phyloP scores from a whole-genome alignment of 2,113 vertebrate species.

The Corythoichthys intestinalis region DNA sequence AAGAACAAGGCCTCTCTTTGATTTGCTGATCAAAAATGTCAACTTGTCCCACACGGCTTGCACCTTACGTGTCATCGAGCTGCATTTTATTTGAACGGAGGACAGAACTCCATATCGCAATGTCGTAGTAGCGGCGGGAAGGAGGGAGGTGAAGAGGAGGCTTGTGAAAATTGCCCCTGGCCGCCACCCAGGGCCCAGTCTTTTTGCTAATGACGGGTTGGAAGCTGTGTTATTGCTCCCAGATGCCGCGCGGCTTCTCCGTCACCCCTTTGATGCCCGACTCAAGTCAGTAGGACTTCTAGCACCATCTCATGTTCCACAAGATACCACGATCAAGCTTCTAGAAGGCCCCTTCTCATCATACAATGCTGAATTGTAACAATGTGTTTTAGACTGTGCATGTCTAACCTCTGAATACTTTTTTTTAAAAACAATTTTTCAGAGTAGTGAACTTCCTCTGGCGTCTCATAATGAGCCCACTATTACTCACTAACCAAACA shows the following conservation, averaged over 20 bases:
- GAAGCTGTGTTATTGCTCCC: constrained; percentile 77
- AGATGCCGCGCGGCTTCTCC: constrained; percentile 74
- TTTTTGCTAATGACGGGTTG: constrained; percentile 79
- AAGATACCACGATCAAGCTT: constrained; percentile 43
- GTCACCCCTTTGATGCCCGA: constrained; percentile 70
- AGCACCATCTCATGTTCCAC: constrained; percentile 55
- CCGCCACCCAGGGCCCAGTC: constrained; percentile 75
- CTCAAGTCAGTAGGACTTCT: constrained; percentile 73
- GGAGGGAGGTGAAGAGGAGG: constrained; percentile 58
- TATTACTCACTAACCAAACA: constrained; percentile 73
- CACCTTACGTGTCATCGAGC: background rate
- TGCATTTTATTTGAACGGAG: constrained; percentile 24
- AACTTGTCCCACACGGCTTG: background rate
- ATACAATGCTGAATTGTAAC: constrained; percentile 45
- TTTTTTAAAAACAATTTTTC: background rate
- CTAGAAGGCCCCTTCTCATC: constrained; percentile 42
- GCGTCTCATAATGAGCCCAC: constrained; percentile 59
- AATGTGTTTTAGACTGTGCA: constrained; percentile 21
- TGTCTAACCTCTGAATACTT: background rate
- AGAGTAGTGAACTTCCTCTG: constrained; percentile 65
- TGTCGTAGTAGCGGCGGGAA: constrained; percentile 54
- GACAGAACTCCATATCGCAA: constrained; percentile 45
- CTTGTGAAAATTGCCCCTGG: constrained; percentile 75
- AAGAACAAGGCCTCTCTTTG: background rate
- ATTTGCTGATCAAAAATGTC: background rate